Conservation (phyloP, 2,797 vertebrate species). For the Chaenodraco wilsoni region DNA sequence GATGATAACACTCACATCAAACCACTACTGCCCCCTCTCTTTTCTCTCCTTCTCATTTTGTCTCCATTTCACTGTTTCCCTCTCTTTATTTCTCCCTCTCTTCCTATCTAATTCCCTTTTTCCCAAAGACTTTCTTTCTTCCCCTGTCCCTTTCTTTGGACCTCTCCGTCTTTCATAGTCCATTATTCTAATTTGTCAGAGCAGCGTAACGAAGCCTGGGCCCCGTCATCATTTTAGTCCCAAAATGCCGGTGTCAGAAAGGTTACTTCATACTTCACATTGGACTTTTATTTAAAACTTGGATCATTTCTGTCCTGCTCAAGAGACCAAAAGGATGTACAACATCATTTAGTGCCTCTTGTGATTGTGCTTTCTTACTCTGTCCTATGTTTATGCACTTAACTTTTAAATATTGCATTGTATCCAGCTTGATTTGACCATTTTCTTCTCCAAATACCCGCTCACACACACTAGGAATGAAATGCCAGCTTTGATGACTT, state of each 20-base stretch:
- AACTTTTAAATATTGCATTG: slow-evolving; percentile 2
- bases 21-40: slow-evolving; percentile 71
- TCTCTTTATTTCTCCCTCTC: slow-evolving; percentile 68
- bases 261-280: slow-evolving; percentile 45
- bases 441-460: neutral
- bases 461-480: slow-evolving; percentile 1
- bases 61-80: slow-evolving; percentile 68
- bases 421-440: neutral
- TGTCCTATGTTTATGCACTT: neutral
- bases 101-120: slow-evolving; percentile 76
- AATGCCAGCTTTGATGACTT: slow-evolving; percentile 17
- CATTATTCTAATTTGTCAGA: slow-evolving; percentile 75
- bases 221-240: slow-evolving; percentile 67
- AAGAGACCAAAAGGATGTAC: neutral
- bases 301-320: slow-evolving; percentile 31
- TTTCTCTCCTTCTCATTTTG: slow-evolving; percentile 59
- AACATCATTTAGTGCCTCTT: slow-evolving; percentile 2
- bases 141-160: slow-evolving; percentile 64
- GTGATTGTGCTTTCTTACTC: slow-evolving; percentile 3
- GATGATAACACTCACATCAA: slow-evolving; percentile 83
- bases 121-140: slow-evolving; percentile 66
- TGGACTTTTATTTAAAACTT: slow-evolving; percentile 24
- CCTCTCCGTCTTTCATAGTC: slow-evolving; percentile 68
- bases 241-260: slow-evolving; percentile 52
- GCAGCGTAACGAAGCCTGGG: slow-evolving; percentile 65